phyloP scores from a whole-genome alignment of 2,888 invertebrate species.

The Catocala nupta region DNA sequence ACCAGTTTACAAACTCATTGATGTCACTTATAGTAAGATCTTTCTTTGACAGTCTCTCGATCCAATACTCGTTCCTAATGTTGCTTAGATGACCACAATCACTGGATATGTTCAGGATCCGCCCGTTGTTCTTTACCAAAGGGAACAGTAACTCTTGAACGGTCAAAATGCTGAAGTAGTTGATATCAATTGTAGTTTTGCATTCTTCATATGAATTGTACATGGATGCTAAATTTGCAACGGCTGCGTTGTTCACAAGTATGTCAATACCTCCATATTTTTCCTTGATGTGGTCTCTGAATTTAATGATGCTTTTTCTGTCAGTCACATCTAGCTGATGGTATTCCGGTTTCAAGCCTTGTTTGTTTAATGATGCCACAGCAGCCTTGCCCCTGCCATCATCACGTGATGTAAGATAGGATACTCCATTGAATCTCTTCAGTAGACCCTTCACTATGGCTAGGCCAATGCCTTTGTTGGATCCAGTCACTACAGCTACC shows the following conservation, averaged over 20 bases:
- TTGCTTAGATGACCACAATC: slow-evolving; percentile 88
- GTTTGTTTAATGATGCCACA: slow-evolving; percentile 50
- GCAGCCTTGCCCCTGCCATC: slow-evolving; percentile 51
- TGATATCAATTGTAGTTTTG: slow-evolving; percentile 88
- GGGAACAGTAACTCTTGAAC: slow-evolving; percentile 90
- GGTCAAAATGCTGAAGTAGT: slow-evolving; percentile 89
- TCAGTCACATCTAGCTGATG: slow-evolving; percentile 38
- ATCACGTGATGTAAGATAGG: slow-evolving; percentile 81
- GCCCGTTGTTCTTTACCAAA: slow-evolving; percentile 88
- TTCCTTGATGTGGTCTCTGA: slow-evolving; percentile 85
- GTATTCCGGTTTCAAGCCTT: slow-evolving; percentile 43
- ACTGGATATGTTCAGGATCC: slow-evolving; percentile 92
- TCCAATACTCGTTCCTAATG: slow-evolving; percentile 82
- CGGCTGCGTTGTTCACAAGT: slow-evolving; percentile 92
- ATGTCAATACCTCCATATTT: slow-evolving; percentile 90
- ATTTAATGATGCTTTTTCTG: slow-evolving; percentile 82
- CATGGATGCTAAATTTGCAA: slow-evolving; percentile 69
- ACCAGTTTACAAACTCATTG: slow-evolving; percentile 88
- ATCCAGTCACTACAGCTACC: slow-evolving; percentile 85
- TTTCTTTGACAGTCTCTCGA: slow-evolving; percentile 62
- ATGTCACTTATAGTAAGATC: slow-evolving; percentile 66
- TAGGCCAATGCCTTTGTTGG: slow-evolving; percentile 90
- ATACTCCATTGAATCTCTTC: slow-evolving; percentile 86
- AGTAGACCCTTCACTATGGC: slow-evolving; percentile 88
- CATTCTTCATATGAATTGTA: slow-evolving; percentile 71